Evolutionary conservation across 2,113 vertebrate species (phyloP).

Genomic region (Platanista minor): DNA sequence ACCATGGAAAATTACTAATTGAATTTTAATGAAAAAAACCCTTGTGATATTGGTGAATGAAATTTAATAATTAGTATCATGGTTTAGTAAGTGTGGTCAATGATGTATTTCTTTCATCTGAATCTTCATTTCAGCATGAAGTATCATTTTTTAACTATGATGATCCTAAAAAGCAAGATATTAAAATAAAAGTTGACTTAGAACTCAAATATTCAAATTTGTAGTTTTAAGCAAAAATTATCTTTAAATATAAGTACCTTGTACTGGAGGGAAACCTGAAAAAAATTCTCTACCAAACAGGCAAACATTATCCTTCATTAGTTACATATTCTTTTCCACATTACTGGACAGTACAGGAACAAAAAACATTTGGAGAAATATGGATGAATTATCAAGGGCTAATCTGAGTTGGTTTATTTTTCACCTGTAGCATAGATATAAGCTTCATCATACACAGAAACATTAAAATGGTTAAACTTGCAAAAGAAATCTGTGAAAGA

Average conservation of each 20-base stretch:
- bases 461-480: constrained; percentile 1
- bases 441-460: not conserved
- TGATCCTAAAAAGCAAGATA: not conserved
- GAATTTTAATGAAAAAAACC: not conserved
- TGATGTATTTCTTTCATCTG: not conserved
- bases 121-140: not conserved
- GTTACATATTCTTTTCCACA: not conserved
- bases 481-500: not conserved
- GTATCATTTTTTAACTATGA: not conserved
- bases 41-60: not conserved
- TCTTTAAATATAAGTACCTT: not conserved
- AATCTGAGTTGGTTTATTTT: not conserved
- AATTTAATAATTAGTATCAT: not conserved
- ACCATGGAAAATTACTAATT: not conserved
- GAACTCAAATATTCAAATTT: not conserved
- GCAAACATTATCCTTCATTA: not conserved
- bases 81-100: not conserved
- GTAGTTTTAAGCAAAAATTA: constrained; percentile 12
- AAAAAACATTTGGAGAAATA: constrained; percentile 6
- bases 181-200: not conserved
- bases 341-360: not conserved
- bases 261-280: not conserved
- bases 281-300: not conserved
- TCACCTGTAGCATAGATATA: not conserved
- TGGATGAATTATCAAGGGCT: not conserved